These are phyloP conservation scores for Poecile atricapillus DNA, from an alignment of 2,113 vertebrate species.

Conservation along the genomic window DNA sequence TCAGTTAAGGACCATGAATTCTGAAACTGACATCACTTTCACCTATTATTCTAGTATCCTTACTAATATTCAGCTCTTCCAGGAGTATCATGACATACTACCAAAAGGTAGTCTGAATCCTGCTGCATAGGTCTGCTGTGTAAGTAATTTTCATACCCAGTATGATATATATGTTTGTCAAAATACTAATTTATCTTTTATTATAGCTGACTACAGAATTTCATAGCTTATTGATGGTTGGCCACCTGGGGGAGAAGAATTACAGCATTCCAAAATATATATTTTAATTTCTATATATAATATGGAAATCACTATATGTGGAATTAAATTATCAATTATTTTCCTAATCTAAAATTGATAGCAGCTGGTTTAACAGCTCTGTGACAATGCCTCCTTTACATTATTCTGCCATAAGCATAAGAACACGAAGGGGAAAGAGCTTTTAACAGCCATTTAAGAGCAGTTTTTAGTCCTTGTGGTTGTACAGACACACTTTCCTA, in stretches of 20 bases:
- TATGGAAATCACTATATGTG: neutral
- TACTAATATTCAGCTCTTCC: neutral
- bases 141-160: neutral
- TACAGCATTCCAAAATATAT: neutral
- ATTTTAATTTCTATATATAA: neutral
- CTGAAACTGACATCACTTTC: neutral
- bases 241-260: neutral
- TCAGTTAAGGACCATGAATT: neutral
- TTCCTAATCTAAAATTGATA: neutral
- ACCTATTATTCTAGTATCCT: neutral
- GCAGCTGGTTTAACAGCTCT: neutral
- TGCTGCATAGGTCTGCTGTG: neutral
- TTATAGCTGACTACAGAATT: neutral
- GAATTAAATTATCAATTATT: neutral
- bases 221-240: neutral
- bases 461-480: neutral
- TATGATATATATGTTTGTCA: neutral
- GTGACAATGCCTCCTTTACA: neutral
- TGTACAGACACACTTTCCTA: neutral
- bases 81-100: neutral
- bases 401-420: neutral
- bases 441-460: neutral
- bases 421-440: neutral
- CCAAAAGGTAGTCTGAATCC: neutral
- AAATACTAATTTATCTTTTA: neutral